Conservation (phyloP, 2,797 vertebrate genomes). For the Crocodylus rhombifer region DNA sequence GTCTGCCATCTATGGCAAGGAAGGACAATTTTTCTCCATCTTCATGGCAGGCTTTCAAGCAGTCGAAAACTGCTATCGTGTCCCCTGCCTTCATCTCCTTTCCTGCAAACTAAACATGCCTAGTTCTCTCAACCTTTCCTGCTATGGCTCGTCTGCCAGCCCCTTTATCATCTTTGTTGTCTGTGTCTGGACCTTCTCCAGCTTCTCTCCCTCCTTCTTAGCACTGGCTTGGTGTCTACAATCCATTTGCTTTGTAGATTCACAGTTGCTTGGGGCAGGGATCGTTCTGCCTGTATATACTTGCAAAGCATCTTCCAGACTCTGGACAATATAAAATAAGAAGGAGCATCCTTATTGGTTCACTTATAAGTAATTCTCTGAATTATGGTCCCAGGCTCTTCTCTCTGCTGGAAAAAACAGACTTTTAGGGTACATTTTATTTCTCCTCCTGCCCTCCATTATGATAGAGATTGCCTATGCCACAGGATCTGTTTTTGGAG, state of each 20-base stretch:
- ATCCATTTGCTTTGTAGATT: neutral
- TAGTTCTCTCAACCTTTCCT: too few species aligned
- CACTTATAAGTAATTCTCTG: neutral
- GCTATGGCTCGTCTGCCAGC: too few species aligned
- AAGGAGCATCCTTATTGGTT: neutral
- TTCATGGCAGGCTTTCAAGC: too few species aligned
- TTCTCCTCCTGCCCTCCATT: slow-evolving; percentile 11
- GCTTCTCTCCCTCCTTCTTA: too few species aligned
- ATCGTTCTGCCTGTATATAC: neutral
- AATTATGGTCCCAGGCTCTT: neutral
- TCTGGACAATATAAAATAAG: neutral
- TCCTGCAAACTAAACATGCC: too few species aligned
- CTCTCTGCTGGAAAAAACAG: slow-evolving; percentile 5
- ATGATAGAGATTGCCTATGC: slow-evolving; percentile 44
- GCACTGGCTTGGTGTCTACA: neutral
- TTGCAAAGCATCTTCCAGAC: slow-evolving; percentile 15
- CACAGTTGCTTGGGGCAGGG: neutral
- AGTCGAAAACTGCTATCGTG: too few species aligned
- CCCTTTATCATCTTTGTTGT: too few species aligned
- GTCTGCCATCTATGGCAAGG: too few species aligned
- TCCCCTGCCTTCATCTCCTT: too few species aligned
- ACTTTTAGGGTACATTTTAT: slow-evolving; percentile 4
- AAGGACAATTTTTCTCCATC: too few species aligned
- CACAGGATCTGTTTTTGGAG: slow-evolving; percentile 59
- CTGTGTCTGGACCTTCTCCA: too few species aligned